These are phyloP conservation scores for Leptinotarsa rubiginosa DNA, from an alignment of 2,888 invertebrate genomes.

Conservation along the genomic window DNA sequence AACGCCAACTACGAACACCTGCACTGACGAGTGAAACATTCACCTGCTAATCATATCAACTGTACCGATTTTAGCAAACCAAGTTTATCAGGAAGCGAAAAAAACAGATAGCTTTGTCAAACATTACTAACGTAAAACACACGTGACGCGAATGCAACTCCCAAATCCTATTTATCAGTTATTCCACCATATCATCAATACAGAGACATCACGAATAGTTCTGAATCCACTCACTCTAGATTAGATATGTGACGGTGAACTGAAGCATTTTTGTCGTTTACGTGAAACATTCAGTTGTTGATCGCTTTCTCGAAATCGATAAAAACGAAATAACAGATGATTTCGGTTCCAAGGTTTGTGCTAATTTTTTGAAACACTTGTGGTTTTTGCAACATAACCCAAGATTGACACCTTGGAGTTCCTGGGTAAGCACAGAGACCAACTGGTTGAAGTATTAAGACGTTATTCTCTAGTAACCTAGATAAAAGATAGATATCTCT, in stretches of 20 bases:
- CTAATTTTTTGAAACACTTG: too few relatives aligned
- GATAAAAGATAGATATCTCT: too few relatives aligned
- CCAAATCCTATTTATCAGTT: neutral
- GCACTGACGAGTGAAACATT: neutral
- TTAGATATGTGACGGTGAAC: neutral
- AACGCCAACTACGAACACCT: neutral
- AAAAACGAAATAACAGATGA: too few relatives aligned
- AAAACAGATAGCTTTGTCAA: slow-evolving; percentile 5
- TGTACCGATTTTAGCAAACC: neutral
- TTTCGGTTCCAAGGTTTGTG: too few relatives aligned
- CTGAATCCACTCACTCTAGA: neutral
- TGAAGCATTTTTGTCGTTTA: neutral
- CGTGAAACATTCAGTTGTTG: too few relatives aligned
- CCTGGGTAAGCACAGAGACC: too few relatives aligned
- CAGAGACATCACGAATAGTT: neutral
- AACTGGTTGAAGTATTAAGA: too few relatives aligned
- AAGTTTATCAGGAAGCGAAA: slow-evolving; percentile 7
- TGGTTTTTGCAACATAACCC: too few relatives aligned
- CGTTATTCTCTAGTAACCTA: too few relatives aligned
- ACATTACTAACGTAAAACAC: neutral
- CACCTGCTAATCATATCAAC: slow-evolving; percentile 1
- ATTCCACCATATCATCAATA: neutral
- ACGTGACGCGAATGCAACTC: neutral
- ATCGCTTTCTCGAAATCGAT: too few relatives aligned
- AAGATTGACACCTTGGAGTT: too few relatives aligned